Evolutionary conservation across 1,140 invertebrate species (phyloP).

Genomic region (Gryllus bimaculatus): DNA sequence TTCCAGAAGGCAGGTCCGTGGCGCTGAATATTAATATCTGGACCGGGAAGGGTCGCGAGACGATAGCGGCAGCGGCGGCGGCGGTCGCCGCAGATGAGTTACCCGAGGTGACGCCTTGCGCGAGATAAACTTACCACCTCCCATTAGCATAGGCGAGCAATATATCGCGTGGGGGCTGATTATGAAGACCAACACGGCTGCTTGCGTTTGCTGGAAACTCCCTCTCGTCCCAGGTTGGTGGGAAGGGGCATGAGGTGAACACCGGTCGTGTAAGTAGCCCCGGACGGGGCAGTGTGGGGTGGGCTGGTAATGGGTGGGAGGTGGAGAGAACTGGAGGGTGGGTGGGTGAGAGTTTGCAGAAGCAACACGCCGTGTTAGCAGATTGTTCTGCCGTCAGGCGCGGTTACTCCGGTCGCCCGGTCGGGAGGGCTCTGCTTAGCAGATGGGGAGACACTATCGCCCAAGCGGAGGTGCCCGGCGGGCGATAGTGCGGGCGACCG

Average conservation of each 20-base stretch:
- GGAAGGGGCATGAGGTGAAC: neutral
- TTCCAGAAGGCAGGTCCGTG: neutral
- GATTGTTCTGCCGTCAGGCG: neutral
- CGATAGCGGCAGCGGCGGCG: neutral
- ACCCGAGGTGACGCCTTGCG: neutral
- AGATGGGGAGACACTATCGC: no score
- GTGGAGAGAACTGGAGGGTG: neutral
- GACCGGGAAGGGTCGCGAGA: neutral
- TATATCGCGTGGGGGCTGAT: neutral
- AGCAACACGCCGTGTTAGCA: neutral
- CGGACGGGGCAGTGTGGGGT: no score
- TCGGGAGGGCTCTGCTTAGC: no score
- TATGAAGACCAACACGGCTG: neutral
- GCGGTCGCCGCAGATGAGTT: neutral
- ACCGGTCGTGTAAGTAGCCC: no score
- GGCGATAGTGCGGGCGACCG: no score
- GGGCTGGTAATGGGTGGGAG: neutral
- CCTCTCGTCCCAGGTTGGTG: neutral
- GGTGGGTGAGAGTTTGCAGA: neutral
- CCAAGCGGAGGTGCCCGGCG: no score
- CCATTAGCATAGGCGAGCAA: neutral
- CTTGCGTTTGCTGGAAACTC: neutral
- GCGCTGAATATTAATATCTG: constrained; percentile 1
- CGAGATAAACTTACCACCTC: neutral
- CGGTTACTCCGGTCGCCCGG: no score